phyloP scores from a whole-genome alignment of 2,113 vertebrate genomes.

The Ageneiosus marmoratus region DNA sequence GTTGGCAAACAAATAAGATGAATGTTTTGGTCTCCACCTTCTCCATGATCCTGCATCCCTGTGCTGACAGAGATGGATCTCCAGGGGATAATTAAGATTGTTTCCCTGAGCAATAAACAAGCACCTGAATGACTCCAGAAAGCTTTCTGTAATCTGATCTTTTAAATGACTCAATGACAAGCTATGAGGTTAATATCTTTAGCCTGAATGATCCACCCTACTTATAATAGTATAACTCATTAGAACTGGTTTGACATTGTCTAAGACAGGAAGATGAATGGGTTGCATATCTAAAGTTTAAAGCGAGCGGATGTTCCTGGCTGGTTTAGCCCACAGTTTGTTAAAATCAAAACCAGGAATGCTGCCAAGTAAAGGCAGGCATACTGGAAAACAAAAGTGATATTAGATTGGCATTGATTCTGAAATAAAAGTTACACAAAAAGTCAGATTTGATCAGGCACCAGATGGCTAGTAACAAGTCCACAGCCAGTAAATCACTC shows the following conservation, averaged over 20 bases:
- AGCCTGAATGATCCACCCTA: slow-evolving; percentile 2
- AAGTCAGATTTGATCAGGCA: slow-evolving; percentile 38
- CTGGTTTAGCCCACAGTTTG: slow-evolving; percentile 13
- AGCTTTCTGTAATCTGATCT: slow-evolving; percentile 28
- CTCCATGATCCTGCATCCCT: background rate
- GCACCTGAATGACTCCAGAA: slow-evolving; percentile 12
- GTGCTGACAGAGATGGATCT: slow-evolving; percentile 39
- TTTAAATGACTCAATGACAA: slow-evolving; percentile 25
- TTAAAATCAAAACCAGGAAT: slow-evolving; percentile 57
- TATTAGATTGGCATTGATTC: slow-evolving; percentile 48
- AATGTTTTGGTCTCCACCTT: slow-evolving; percentile 41
- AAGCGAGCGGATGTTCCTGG: slow-evolving; percentile 47
- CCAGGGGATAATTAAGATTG: slow-evolving; percentile 29
- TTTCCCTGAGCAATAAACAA: slow-evolving; percentile 11
- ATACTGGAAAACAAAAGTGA: slow-evolving; percentile 47
- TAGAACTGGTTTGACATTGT: slow-evolving; percentile 36
- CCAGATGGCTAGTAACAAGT: slow-evolving; percentile 55
- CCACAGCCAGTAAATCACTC: background rate
- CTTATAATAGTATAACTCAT: slow-evolving; percentile 23
- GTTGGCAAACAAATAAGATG: slow-evolving; percentile 46
- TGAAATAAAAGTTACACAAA: slow-evolving; percentile 48
- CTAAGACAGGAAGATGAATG: slow-evolving; percentile 46
- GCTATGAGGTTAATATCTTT: slow-evolving; percentile 28
- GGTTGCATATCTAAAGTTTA: slow-evolving; percentile 58
- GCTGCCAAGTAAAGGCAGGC: slow-evolving; percentile 50